phyloP scores from a whole-genome alignment of 2,797 vertebrate genomes.

The Anguilla marmorata region DNA sequence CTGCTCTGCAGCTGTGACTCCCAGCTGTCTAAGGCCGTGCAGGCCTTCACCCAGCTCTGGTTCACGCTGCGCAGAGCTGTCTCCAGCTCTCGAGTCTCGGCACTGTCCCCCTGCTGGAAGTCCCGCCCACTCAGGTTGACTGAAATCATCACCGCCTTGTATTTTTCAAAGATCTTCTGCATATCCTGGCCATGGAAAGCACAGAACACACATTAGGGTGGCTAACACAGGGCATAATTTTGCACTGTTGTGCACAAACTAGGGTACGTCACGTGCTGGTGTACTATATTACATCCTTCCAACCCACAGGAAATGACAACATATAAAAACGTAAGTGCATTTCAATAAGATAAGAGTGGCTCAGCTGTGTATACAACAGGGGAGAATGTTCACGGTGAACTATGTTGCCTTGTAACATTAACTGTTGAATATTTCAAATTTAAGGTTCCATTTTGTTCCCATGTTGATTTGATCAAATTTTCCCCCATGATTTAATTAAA shows the following conservation, averaged over 20 bases:
- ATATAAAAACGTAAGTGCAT: not conserved
- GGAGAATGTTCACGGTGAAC: not conserved
- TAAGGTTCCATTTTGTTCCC: not conserved
- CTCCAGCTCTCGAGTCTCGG: constrained; percentile 61
- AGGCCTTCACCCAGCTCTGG: constrained; percentile 79
- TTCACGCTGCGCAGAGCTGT: constrained; percentile 76
- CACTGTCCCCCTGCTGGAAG: constrained; percentile 67
- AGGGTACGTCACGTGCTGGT: too few relatives aligned
- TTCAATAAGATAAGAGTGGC: not conserved
- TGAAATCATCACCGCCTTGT: constrained; percentile 83
- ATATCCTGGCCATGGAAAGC: constrained; percentile 69
- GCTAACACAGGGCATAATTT: not conserved
- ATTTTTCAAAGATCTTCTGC: constrained; percentile 79
- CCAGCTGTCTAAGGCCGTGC: constrained; percentile 74
- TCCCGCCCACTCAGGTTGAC: constrained; percentile 76
- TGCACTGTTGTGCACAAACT: not conserved
- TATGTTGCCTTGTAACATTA: not conserved
- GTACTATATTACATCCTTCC: not conserved
- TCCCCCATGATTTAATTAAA: not conserved
- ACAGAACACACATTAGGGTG: not conserved
- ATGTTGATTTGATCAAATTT: not conserved
- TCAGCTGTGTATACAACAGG: not conserved
- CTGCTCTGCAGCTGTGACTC: constrained; percentile 71
- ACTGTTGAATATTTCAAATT: not conserved
- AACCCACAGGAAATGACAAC: not conserved